phyloP scores from a whole-genome alignment of 2,113 vertebrate species.

The Chrysochloris asiatica region DNA sequence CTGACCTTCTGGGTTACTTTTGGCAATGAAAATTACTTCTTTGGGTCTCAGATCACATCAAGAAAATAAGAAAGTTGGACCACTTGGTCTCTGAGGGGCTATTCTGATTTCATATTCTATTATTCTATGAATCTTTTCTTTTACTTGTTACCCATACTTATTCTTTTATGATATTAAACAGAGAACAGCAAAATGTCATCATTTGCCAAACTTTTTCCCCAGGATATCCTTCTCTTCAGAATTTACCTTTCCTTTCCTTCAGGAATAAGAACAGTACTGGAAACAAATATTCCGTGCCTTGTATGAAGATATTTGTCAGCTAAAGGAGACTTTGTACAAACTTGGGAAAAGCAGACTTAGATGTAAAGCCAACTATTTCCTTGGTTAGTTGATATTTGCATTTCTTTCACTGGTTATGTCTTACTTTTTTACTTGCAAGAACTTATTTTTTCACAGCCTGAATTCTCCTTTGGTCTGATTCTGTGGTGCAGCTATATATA shows the following conservation, averaged over 20 bases:
- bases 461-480: conserved; percentile 33
- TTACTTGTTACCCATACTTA: conserved; percentile 39
- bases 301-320: conserved; percentile 60
- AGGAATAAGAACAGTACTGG: conserved; percentile 45
- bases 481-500: conserved; percentile 6
- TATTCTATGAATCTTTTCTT: conserved; percentile 47
- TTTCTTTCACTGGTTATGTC: conserved; percentile 9
- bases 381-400: neutral
- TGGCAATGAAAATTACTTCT: conserved; percentile 23
- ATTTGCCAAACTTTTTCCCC: conserved; percentile 57
- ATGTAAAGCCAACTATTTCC: conserved; percentile 30
- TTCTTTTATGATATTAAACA: conserved; percentile 56
- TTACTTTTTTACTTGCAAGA: conserved; percentile 34
- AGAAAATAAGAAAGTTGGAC: conserved; percentile 36
- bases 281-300: conserved; percentile 63
- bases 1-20: neutral
- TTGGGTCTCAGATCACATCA: conserved; percentile 29
- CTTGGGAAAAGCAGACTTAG: conserved; percentile 41
- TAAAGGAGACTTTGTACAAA: conserved; percentile 43
- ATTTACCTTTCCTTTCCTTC: conserved; percentile 64
- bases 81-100: conserved; percentile 42
- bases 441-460: neutral
- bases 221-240: conserved; percentile 52
- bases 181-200: conserved; percentile 59
- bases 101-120: conserved; percentile 31